Evolutionary conservation across 2,113 vertebrate genomes (phyloP).

Genomic region (Rana temporaria): DNA sequence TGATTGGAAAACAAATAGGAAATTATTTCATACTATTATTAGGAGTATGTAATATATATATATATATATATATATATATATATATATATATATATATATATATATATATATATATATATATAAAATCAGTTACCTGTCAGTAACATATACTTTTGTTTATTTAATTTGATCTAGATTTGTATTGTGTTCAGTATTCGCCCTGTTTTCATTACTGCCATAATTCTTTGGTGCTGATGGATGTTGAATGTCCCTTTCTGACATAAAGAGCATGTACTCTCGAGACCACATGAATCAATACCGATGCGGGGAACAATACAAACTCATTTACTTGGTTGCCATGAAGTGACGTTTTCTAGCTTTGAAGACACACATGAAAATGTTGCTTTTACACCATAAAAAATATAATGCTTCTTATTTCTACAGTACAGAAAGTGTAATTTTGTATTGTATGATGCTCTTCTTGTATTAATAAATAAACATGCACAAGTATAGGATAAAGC

Average conservation of each 20-base stretch:
- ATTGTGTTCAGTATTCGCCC: slow-evolving; percentile 60
- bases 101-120: slow-evolving; percentile 53
- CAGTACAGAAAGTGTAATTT: too few species aligned
- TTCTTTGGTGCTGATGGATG: slow-evolving; percentile 67
- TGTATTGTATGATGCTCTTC: too few species aligned
- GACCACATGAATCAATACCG: slow-evolving; percentile 70
- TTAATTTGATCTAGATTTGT: slow-evolving; percentile 58
- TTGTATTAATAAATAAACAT: too few species aligned
- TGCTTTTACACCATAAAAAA: neutral
- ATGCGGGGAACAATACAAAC: slow-evolving; percentile 65
- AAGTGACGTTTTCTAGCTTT: slow-evolving; percentile 46
- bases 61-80: slow-evolving; percentile 53
- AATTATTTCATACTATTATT: slow-evolving; percentile 53
- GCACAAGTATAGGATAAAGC: too few species aligned
- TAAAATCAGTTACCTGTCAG: slow-evolving; percentile 63
- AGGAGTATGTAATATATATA: slow-evolving; percentile 47
- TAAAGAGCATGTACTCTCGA: slow-evolving; percentile 66
- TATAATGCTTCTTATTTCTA: too few species aligned
- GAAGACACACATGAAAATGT: slow-evolving; percentile 28
- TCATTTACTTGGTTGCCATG: slow-evolving; percentile 65
- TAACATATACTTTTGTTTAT: slow-evolving; percentile 49
- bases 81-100: slow-evolving; percentile 52
- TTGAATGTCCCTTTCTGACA: slow-evolving; percentile 67
- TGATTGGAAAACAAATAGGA: slow-evolving; percentile 55
- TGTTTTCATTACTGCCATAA: slow-evolving; percentile 68